These are phyloP conservation scores for Drosophila eugracilis DNA, from an alignment of 1,140 invertebrate genomes.

Conservation along the genomic window DNA sequence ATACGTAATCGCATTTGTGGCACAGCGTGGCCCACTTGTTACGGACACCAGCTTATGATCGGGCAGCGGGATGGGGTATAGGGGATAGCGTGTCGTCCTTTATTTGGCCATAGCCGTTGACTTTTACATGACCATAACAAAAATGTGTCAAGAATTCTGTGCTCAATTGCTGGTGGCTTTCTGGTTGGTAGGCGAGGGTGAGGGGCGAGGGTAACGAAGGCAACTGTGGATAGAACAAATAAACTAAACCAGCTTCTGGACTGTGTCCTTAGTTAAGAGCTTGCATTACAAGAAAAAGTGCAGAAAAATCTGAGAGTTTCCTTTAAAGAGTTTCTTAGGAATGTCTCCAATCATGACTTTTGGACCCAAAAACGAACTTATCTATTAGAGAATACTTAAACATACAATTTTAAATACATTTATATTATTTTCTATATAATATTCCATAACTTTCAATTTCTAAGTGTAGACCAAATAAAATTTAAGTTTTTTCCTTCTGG, in stretches of 20 bases:
- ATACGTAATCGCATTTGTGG: slow-evolving; percentile 76
- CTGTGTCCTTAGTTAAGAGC: slow-evolving; percentile 16
- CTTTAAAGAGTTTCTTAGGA: too few species aligned
- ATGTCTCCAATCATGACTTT: too few species aligned
- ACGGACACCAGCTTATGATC: slow-evolving; percentile 27
- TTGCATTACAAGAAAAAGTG: slow-evolving; percentile 30
- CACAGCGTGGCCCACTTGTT: slow-evolving; percentile 66
- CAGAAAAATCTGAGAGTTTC: slow-evolving; percentile 6
- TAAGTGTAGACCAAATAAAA: not conserved
- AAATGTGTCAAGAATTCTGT: slow-evolving; percentile 60
- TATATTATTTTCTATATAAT: too few species aligned
- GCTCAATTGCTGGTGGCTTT: slow-evolving; percentile 38
- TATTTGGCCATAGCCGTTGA: slow-evolving; percentile 70
- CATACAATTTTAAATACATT: too few species aligned
- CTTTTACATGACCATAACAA: slow-evolving; percentile 69
- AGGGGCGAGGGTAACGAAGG: not conserved
- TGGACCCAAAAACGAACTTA: too few species aligned
- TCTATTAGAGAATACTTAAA: too few species aligned
- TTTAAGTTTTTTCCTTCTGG: not conserved
- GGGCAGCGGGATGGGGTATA: not conserved
- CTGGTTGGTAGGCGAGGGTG: not conserved
- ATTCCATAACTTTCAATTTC: not conserved
- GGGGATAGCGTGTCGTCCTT: slow-evolving; percentile 41
- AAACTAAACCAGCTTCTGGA: slow-evolving; percentile 45
- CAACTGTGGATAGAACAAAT: slow-evolving; percentile 15